A percentile compares a stretch with the other conserved stretches of the same genome.
Conservation (phyloP, 2,113 vertebrate genomes). For the Panthera tigris region DNA sequence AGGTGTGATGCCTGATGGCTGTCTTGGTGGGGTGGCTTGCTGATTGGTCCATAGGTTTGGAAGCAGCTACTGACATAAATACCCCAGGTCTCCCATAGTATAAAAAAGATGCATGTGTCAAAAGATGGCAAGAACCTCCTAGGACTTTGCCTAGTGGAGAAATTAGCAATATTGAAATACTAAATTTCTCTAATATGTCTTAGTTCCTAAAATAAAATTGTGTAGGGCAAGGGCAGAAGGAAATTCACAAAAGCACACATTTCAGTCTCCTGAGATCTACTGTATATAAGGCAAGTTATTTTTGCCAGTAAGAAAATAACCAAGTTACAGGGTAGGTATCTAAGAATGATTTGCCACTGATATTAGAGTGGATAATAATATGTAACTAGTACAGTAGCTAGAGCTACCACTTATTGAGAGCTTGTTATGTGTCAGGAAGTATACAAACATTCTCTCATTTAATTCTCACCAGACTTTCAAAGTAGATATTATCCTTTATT, state of each 20-base stretch:
- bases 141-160: background rate
- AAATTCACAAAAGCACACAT: background rate
- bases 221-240: background rate
- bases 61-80: background rate
- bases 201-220: constrained; percentile 36
- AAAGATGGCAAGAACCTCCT: background rate
- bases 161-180: background rate
- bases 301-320: constrained; percentile 19
- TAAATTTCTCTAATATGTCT: background rate
- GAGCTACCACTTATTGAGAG: background rate
- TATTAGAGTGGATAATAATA: background rate
- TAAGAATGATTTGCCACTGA: background rate
- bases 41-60: background rate
- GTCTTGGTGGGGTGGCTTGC: background rate
- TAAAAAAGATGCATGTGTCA: background rate
- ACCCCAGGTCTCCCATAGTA: background rate
- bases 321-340: background rate
- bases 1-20: background rate
- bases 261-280: background rate
- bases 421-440: background rate
- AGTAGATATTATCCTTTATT: background rate
- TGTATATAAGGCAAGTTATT: background rate
- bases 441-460: background rate
- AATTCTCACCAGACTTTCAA: background rate
- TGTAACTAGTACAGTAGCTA: background rate